phyloP scores from a whole-genome alignment of 2,888 invertebrate species.

The Nasonovia ribisnigri region DNA sequence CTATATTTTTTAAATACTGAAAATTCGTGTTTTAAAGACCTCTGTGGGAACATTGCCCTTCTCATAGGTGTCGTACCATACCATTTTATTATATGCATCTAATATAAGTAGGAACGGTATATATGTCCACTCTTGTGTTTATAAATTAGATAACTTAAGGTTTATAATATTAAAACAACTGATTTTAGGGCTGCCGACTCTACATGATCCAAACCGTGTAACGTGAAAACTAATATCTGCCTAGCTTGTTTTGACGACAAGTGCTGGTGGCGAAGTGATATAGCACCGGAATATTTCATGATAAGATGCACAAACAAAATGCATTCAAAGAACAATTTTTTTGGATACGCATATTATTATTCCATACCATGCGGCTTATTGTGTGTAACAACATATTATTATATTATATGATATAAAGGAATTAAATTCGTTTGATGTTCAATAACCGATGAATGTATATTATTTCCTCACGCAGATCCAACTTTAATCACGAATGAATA shows the following conservation, averaged over 20 bases:
- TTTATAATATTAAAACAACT: neutral
- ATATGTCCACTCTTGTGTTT: neutral
- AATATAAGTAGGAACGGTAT: no score
- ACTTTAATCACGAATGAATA: conserved; percentile 17
- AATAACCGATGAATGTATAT: neutral
- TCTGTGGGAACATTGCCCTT: neutral
- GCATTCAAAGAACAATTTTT: neutral
- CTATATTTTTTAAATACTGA: neutral
- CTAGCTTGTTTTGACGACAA: neutral
- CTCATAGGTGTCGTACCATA: neutral
- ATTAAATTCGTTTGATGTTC: neutral
- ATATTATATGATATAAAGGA: neutral
- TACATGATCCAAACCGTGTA: conserved; percentile 16
- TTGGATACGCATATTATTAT: neutral
- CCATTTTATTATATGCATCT: neutral
- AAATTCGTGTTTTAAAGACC: neutral
- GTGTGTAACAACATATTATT: neutral
- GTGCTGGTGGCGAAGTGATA: neutral
- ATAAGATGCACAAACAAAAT: neutral
- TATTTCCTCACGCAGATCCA: neutral
- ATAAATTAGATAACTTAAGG: neutral
- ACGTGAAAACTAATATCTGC: neutral
- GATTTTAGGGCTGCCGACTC: neutral
- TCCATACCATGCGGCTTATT: neutral
- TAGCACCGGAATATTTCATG: neutral